Base-by-base conservation (phyloP, 2,113 vertebrate genomes). In the Rana temporaria region DNA sequence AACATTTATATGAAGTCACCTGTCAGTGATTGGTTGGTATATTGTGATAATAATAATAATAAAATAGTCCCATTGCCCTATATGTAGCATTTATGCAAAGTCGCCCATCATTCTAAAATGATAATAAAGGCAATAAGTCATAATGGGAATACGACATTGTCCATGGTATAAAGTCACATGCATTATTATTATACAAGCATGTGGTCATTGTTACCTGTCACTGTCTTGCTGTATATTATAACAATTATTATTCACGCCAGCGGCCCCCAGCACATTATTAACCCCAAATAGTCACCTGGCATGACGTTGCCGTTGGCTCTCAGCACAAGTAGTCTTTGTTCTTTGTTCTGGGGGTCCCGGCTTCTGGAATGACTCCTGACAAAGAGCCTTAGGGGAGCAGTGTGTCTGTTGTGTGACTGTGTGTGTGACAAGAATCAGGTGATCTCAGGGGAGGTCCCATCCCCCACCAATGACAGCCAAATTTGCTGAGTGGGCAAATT, bases 401-500 rank as follows among this genome's bases (percentile, higher is more conserved):
- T 22, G 56, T 9, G 14, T 38, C 24, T 72, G 42, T 42, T 55
- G 38, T 42, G 6, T n/a, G n/a, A n/a, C n/a, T n/a, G n/a, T n/a
- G n/a, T n/a, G n/a, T 30, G 26, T 48, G 59, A 55, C 79, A 73
- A 12, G 42, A 30, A 48, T 73, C 79, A 81, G 78, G 77, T 24
- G 77, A 63, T 72, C 68, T 59, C 55, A 24, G 16, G 66, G 78
- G 55, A 71, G 66, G 66, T 22, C 38, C 65, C 66, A 48, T 32
- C 60, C 69, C 59, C 56, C 64, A 68, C 32, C 64, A 69, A 19
- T 68, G 53, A 3, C 14, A 81, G 26, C 22, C 11, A 71, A 63
- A n/a, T 16, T n/a, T 8, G 79, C 57, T 79, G 78, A 79, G 53
- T 52, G 57, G 52, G 56, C 78, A 79, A 20, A 69, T 79, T 79